These are phyloP conservation scores for Echeneis naucrates DNA, from an alignment of 2,797 vertebrate genomes.

Conservation along the genomic window DNA sequence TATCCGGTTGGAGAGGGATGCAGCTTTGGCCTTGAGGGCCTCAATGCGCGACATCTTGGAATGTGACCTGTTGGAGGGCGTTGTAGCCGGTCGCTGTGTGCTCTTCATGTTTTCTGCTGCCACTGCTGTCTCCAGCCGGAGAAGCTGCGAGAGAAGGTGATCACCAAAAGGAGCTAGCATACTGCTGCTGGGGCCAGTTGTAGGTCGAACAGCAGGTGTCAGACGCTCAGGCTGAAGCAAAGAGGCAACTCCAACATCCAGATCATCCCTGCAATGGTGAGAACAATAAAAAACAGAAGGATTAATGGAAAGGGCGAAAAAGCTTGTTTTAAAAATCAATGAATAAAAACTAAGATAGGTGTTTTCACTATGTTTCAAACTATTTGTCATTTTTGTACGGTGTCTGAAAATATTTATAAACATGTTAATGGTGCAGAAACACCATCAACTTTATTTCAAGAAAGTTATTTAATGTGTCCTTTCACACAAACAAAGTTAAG, in stretches of 20 bases:
- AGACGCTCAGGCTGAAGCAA: slow-evolving; percentile 83
- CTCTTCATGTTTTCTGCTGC: slow-evolving; percentile 57
- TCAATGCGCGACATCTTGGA: slow-evolving; percentile 91
- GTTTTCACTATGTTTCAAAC: not conserved
- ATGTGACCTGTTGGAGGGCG: slow-evolving; percentile 76
- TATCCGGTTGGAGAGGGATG: slow-evolving; percentile 92
- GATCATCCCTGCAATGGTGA: slow-evolving; percentile 82
- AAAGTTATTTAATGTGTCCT: slow-evolving; percentile 21
- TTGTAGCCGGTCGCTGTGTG: slow-evolving; percentile 25
- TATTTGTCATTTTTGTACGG: not conserved
- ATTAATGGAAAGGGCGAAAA: not conserved
- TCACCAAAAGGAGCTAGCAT: slow-evolving; percentile 71
- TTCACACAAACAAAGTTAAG: slow-evolving; percentile 24
- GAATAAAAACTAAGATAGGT: not conserved
- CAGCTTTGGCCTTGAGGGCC: slow-evolving; percentile 94
- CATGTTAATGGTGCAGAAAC: not conserved
- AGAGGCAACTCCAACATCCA: slow-evolving; percentile 78
- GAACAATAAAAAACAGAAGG: not conserved
- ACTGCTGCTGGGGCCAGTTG: slow-evolving; percentile 42
- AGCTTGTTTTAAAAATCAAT: not conserved
- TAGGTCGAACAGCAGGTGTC: slow-evolving; percentile 73
- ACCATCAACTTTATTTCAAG: slow-evolving; percentile 15
- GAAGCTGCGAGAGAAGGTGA: slow-evolving; percentile 86
- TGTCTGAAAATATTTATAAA: not conserved
- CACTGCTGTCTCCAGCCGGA: slow-evolving; percentile 83